phyloP scores from a whole-genome alignment of 2,888 invertebrate genomes.

The Mechanitis mazaeus region DNA sequence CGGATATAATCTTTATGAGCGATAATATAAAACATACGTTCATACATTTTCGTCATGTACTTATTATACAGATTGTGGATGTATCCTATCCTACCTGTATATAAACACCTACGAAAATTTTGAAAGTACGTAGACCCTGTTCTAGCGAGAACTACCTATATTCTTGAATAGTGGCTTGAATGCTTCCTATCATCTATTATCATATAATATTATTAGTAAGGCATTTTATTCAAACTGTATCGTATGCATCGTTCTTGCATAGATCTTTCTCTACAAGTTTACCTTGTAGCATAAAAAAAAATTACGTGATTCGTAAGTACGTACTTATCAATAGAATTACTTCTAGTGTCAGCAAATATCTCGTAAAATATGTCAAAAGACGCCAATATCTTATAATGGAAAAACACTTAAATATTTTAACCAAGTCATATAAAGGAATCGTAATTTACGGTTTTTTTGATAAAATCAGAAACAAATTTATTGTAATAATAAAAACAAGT shows the following conservation, averaged over 20 bases:
- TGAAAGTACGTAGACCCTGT: conserved; percentile 32
- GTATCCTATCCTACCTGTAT: background rate
- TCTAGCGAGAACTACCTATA: conserved; percentile 33
- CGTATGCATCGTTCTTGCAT: conserved; percentile 11
- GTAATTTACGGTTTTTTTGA: background rate
- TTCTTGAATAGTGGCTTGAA: conserved; percentile 32
- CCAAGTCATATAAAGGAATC: background rate
- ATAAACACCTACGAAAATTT: conserved; percentile 21
- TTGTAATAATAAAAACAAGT: too few species aligned
- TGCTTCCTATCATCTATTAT: conserved; percentile 30
- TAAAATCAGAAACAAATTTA: background rate
- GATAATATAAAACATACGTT: conserved; percentile 31
- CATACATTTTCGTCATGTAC: conserved; percentile 8
- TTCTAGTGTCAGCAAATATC: conserved; percentile 12
- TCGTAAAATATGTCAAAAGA: conserved; percentile 13
- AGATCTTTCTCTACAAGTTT: conserved; percentile 17
- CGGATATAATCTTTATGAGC: conserved; percentile 67
- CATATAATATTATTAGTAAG: conserved; percentile 26
- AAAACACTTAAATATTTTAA: background rate
- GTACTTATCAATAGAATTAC: conserved; percentile 11
- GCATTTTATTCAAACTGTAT: conserved; percentile 21
- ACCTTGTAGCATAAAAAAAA: conserved; percentile 13
- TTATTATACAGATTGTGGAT: background rate
- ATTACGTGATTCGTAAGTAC: conserved; percentile 6
- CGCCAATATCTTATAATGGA: conserved; percentile 2